These are phyloP conservation scores for Charadrius vociferus DNA, from an alignment of 2,113 vertebrate genomes.

Conservation along the genomic window DNA sequence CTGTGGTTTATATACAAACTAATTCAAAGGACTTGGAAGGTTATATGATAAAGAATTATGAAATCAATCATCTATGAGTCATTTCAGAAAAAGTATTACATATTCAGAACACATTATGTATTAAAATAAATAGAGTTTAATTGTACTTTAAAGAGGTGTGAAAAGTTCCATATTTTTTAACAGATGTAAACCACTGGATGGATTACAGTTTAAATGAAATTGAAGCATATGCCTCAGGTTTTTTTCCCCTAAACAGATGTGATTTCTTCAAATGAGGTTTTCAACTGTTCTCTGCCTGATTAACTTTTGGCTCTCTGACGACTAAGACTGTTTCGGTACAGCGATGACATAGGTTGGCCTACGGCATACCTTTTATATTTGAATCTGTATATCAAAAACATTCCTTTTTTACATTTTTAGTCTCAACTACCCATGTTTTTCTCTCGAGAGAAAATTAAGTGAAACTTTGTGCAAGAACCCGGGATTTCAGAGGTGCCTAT, in stretches of 20 bases:
- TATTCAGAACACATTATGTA: neutral
- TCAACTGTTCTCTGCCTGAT: constrained; percentile 33
- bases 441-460: neutral
- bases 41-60: neutral
- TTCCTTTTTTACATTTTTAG: neutral
- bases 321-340: neutral
- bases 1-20: neutral
- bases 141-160: constrained; percentile 59
- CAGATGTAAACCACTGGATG: constrained; percentile 22
- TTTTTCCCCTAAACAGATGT: constrained; percentile 13
- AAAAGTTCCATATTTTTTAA: constrained; percentile 49
- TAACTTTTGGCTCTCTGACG: neutral
- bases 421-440: neutral
- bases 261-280: constrained; percentile 31
- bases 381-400: neutral
- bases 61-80: neutral
- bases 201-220: constrained; percentile 26
- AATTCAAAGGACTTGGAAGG: constrained; percentile 26
- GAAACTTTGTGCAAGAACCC: neutral
- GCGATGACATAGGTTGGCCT: neutral
- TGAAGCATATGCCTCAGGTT: neutral
- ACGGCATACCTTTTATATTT: neutral
- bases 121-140: constrained; percentile 31
- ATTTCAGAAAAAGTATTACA: constrained; percentile 36
- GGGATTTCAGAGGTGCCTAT: neutral